Evolutionary conservation across 2,888 invertebrate species (phyloP).

Genomic region (Acrobasis consociella): DNA sequence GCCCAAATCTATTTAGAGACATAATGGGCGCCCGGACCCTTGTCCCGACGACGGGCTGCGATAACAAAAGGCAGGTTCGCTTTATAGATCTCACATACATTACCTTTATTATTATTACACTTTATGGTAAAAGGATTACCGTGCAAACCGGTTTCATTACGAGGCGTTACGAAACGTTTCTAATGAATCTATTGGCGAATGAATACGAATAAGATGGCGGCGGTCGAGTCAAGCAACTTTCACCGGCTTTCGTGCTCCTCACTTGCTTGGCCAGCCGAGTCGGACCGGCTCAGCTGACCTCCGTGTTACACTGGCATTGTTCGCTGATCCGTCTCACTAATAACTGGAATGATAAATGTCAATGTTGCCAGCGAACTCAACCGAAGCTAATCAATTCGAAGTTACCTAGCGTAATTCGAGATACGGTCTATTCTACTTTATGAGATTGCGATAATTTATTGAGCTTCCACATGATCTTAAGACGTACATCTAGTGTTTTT

Average conservation of each 20-base stretch:
- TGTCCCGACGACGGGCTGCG: slow-evolving; percentile 43
- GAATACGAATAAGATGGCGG: slow-evolving; percentile 61
- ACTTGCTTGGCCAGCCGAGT: slow-evolving; percentile 50
- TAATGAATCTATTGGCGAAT: slow-evolving; percentile 66
- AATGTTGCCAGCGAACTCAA: slow-evolving; percentile 42
- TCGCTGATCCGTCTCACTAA: slow-evolving; percentile 42
- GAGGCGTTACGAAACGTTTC: slow-evolving; percentile 72
- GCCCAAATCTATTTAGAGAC: slow-evolving; percentile 56
- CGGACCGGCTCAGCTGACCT: slow-evolving; percentile 66
- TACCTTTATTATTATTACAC: slow-evolving; percentile 60
- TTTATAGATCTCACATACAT: slow-evolving; percentile 59
- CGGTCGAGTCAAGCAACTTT: slow-evolving; percentile 52
- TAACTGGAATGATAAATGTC: slow-evolving; percentile 25
- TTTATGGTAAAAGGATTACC: slow-evolving; percentile 35
- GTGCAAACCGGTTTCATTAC: slow-evolving; percentile 64
- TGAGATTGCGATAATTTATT: slow-evolving; percentile 14
- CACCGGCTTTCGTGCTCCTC: slow-evolving; percentile 72
- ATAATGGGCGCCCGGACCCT: slow-evolving; percentile 54
- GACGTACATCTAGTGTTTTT: background rate
- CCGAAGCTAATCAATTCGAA: background rate
- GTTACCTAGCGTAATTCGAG: background rate
- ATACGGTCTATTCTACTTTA: slow-evolving; percentile 29
- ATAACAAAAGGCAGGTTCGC: slow-evolving; percentile 61
- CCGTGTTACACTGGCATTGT: slow-evolving; percentile 54
- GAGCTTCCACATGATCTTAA: background rate